Conservation (phyloP, 1,140 invertebrate species). For the Drosophila eugracilis region DNA sequence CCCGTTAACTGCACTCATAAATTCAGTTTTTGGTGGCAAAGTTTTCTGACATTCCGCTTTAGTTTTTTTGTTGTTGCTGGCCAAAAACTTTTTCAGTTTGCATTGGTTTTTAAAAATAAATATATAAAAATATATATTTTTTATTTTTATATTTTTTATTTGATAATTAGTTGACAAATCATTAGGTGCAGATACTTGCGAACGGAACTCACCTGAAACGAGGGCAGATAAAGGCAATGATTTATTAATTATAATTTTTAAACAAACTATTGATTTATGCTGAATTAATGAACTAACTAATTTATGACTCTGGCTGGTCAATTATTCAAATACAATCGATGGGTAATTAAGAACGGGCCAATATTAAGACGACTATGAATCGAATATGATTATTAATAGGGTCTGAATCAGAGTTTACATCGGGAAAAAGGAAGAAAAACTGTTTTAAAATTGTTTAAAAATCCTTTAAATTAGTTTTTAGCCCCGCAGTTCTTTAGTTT, state of each 20-base stretch:
- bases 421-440: no score
- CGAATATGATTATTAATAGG: neutral
- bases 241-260: slow-evolving; percentile 50
- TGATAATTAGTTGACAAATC: slow-evolving; percentile 45
- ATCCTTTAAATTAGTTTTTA: no score
- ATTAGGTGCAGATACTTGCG: slow-evolving; percentile 49
- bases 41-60: slow-evolving; percentile 66
- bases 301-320: slow-evolving; percentile 35
- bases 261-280: slow-evolving; percentile 47
- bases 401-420: no score
- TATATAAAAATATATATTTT: slow-evolving; percentile 6
- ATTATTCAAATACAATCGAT: slow-evolving; percentile 30
- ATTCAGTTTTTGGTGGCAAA: slow-evolving; percentile 65
- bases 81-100: slow-evolving; percentile 33
- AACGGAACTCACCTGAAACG: slow-evolving; percentile 49
- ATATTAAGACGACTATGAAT: slow-evolving; percentile 10
- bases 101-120: slow-evolving; percentile 10
- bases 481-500: no score
- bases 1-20: slow-evolving; percentile 78
- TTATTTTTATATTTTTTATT: no score
- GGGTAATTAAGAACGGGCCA: slow-evolving; percentile 18
- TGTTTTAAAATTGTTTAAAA: no score
- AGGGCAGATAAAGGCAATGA: slow-evolving; percentile 27
- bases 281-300: slow-evolving; percentile 31
- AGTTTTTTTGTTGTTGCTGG: slow-evolving; percentile 55